These are phyloP conservation scores for Lordiphosa fenestrarum DNA, from an alignment of 2,888 invertebrate species.

Conservation along the genomic window DNA sequence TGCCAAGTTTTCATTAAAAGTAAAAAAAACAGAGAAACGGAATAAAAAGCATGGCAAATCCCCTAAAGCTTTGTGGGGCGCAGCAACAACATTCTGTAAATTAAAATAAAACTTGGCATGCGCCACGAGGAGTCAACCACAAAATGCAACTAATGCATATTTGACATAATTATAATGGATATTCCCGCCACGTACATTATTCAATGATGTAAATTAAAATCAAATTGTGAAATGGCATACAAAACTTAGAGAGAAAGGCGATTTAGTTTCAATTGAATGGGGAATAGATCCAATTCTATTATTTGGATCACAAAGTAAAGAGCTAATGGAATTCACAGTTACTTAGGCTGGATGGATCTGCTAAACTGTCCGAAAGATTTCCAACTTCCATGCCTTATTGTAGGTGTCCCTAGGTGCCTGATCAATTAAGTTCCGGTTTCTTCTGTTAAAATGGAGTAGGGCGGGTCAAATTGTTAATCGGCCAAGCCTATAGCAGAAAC, in stretches of 20 bases:
- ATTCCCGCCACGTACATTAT: slow-evolving; percentile 20
- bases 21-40: slow-evolving; percentile 38
- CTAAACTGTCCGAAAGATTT: too few species aligned
- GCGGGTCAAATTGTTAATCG: too few species aligned
- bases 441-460: too few species aligned
- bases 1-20: slow-evolving; percentile 65
- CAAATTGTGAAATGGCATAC: slow-evolving; percentile 35
- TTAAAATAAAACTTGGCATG: slow-evolving; percentile 42
- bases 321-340: too few species aligned
- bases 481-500: too few species aligned
- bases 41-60: slow-evolving; percentile 51
- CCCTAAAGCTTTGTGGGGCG: slow-evolving; percentile 39
- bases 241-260: background rate
- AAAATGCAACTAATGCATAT: slow-evolving; percentile 34
- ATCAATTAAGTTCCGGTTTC: too few species aligned
- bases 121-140: background rate
- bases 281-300: background rate
- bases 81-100: slow-evolving; percentile 40
- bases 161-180: slow-evolving; percentile 60
- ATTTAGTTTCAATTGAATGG: background rate
- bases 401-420: too few species aligned
- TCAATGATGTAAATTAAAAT: slow-evolving; percentile 49
- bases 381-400: too few species aligned
- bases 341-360: too few species aligned
- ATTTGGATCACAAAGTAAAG: too few species aligned